A percentile compares a stretch with the other conserved stretches of the same genome.
phyloP scores from a whole-genome alignment of 1,140 invertebrate genomes.

The Diachasma alloeum region DNA sequence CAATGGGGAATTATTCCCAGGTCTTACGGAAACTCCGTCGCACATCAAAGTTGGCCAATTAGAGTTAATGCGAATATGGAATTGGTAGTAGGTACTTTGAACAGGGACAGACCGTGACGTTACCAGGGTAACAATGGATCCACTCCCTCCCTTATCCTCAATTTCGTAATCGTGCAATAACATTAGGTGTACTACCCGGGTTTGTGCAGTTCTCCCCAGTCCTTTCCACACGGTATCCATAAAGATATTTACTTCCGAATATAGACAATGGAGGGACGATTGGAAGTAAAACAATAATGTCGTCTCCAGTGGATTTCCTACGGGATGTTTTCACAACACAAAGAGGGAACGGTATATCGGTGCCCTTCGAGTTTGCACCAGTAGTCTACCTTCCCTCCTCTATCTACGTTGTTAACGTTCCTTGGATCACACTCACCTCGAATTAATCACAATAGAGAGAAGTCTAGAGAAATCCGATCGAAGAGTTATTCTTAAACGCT shows the following conservation, averaged over 20 bases:
- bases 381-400: not conserved
- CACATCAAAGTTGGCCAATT: constrained; percentile 23
- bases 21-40: not conserved
- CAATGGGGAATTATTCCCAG: not conserved
- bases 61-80: constrained; percentile 28
- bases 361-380: not conserved
- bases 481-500: not conserved
- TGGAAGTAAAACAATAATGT: not conserved
- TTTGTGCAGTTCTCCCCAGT: not conserved
- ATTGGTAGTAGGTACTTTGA: constrained; percentile 6
- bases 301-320: not conserved
- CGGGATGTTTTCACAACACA: not conserved
- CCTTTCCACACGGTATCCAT: constrained; percentile 1
- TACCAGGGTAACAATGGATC: constrained; percentile 10
- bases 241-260: not conserved
- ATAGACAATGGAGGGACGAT: not conserved
- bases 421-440: not conserved
- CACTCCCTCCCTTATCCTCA: not conserved
- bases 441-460: constrained; percentile 14
- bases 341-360: not conserved
- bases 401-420: not conserved
- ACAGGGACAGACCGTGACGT: not conserved
- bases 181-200: not conserved
- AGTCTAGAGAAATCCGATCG: not conserved
- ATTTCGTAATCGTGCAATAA: constrained; percentile 11